Evolutionary conservation across 2,113 vertebrate genomes (phyloP).

Genomic region (Passer domesticus): DNA sequence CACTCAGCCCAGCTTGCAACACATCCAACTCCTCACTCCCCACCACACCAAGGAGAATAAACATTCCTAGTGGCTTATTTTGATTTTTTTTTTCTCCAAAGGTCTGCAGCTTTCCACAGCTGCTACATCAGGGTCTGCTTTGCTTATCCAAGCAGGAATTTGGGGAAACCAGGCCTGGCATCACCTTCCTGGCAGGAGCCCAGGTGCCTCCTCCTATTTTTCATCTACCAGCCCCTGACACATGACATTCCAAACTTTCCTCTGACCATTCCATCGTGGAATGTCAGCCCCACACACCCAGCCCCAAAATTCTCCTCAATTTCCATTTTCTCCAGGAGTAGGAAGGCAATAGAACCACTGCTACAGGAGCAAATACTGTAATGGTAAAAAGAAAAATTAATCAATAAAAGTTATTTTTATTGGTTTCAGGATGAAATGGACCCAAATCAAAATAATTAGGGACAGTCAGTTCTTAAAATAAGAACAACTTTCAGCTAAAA

Average conservation of each 20-base stretch:
- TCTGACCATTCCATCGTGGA: neutral
- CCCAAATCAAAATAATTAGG: neutral
- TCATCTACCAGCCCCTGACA: neutral
- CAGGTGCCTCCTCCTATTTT: neutral
- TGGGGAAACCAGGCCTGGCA: neutral
- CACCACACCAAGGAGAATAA: neutral
- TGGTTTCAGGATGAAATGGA: neutral
- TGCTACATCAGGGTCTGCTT: neutral
- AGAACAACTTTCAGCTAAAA: neutral
- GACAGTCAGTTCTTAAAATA: neutral
- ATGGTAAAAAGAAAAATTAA: neutral
- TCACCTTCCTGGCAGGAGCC: neutral
- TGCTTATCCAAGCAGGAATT: neutral
- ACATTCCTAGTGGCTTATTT: neutral
- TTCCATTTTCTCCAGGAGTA: neutral
- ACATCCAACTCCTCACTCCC: neutral
- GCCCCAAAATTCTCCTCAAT: neutral
- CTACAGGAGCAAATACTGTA: neutral
- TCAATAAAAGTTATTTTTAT: neutral
- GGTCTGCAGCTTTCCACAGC: neutral
- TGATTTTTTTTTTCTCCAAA: neutral
- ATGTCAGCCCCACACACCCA: neutral
- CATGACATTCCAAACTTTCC: fast-evolving
- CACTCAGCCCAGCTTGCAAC: neutral
- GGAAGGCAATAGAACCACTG: neutral